Conservation (phyloP, 1,140 invertebrate genomes). For the Phenacoccus solenopsis region DNA sequence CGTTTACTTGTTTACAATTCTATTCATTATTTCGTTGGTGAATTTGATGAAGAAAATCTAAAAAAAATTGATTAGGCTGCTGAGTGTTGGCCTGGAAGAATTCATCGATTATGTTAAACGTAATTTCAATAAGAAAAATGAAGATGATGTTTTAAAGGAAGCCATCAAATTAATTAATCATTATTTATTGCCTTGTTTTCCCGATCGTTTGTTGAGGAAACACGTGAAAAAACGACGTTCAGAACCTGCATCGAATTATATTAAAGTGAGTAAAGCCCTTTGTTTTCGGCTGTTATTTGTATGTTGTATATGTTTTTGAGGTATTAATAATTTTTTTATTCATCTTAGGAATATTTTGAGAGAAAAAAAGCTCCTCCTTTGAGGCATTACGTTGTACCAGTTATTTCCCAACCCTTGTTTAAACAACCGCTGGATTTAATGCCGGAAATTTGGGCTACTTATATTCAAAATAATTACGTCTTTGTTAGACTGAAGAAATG, state of each 20-base stretch:
- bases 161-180: background rate
- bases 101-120: background rate
- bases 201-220: background rate
- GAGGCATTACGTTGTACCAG: background rate
- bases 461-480: background rate
- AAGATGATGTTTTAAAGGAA: background rate
- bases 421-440: background rate
- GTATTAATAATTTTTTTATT: background rate
- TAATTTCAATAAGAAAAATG: background rate
- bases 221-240: background rate
- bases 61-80: background rate
- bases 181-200: background rate
- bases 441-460: background rate
- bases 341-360: background rate
- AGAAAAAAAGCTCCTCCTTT: background rate
- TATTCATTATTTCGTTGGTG: background rate
- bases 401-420: background rate
- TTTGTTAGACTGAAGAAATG: background rate
- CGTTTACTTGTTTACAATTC: background rate
- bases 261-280: background rate
- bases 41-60: background rate
- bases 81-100: background rate
- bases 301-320: background rate
- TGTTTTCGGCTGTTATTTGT: background rate
- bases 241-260: background rate